Evolutionary conservation across 2,797 vertebrate species (phyloP), one percentile per base, ranked within the genome.

Genomic region (Naso thynnoides): DNA sequence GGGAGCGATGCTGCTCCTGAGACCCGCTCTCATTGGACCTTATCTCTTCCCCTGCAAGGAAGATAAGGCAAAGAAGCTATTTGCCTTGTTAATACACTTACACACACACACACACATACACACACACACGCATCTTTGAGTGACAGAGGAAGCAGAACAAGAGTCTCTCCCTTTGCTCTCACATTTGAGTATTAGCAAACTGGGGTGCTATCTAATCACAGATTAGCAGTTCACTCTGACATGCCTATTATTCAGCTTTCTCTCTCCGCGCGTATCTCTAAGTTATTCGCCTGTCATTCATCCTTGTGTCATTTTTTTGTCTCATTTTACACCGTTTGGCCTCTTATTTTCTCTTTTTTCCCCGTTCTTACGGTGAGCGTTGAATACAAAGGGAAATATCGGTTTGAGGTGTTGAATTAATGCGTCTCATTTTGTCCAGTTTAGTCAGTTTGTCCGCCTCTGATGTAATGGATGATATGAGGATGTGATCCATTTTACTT

Each of bases 51-150:
- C 70, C 29, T 69, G 72, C 48, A 27, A 77, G 73, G 41, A 44
- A 78, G 91, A 91, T 87, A 87, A 91, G 84, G 68, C 67, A 19
- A 55, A 89, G 59, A 66, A 79, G 81, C 87, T 69, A 88, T 92
- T 87, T 87, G 86, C 84, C 81, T 87, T 78, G 84, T 88, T 91
- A 91, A 9, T 44, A 48, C 59, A 47, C 41, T 4, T 31, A 38
- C 55, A 41, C 47, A 13, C 61, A 50, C 47, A 45, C 47, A 50
- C 52, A 57, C 47, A 52, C 33, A 26, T 36, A n/a, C 49, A 39
- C 31, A 52, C 44, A 47, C 33, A 57, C 52, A 52, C 0, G 6
- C 23, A 21, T 67, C 48, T 72, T 49, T 87, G 82, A 89, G 81
- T 85, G 87, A 89, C 85, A 78, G 69, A 74, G 74, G 74, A 80